These are phyloP conservation scores for Nesometra sesokonis DNA, from an alignment of 35 echinoderm and acorn worm species.

Conservation along the genomic window DNA sequence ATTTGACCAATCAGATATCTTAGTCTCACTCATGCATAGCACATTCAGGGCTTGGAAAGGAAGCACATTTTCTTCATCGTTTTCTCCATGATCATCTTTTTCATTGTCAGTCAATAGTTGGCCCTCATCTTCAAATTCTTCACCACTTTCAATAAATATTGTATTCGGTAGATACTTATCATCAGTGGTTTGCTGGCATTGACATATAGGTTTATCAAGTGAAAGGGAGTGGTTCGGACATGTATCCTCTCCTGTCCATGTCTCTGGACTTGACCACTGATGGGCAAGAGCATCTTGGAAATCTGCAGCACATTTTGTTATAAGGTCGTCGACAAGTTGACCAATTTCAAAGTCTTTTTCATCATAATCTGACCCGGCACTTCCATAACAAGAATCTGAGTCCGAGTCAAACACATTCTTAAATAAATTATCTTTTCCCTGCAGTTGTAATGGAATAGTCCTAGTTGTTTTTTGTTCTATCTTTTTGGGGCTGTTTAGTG, in stretches of 20 bases:
- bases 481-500: not conserved
- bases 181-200: not conserved
- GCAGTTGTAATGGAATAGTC: not conserved
- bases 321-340: not conserved
- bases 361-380: not conserved
- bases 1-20: constrained; percentile 43
- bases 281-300: not conserved
- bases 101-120: not conserved
- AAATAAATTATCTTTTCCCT: not conserved
- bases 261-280: not conserved
- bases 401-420: not conserved
- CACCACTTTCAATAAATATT: constrained; percentile 8
- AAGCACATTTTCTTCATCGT: not conserved
- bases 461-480: not conserved
- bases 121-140: not conserved
- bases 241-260: not conserved
- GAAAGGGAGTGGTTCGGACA: not conserved
- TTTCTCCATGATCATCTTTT: not conserved
- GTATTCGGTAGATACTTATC: constrained; percentile 6
- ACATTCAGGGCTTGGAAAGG: constrained; percentile 33
- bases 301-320: not conserved
- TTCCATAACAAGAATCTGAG: not conserved
- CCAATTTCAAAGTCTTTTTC: not conserved
- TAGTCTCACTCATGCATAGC: constrained; percentile 70
- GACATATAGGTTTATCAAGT: not conserved